Evolutionary conservation across 2,113 vertebrate genomes (phyloP).

Genomic region (Colaptes auratus): DNA sequence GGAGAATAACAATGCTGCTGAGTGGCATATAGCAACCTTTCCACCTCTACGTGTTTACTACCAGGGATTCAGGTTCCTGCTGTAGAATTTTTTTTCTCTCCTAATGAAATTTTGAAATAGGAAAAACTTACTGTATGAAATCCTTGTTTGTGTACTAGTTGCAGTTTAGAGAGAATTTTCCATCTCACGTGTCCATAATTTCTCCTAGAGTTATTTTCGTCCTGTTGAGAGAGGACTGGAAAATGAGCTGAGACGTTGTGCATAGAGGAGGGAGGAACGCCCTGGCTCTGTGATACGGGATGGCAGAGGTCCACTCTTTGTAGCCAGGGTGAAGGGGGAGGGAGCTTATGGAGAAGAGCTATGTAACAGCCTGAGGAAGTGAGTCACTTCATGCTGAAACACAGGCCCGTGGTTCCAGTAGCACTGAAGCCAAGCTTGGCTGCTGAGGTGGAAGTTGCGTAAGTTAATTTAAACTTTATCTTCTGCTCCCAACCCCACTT

Average conservation of each 20-base stretch:
- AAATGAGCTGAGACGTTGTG: constrained; percentile 9
- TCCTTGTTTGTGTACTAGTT: background rate
- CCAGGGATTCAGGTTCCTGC: background rate
- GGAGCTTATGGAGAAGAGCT: background rate
- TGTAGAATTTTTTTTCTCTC: background rate
- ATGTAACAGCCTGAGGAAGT: constrained; percentile 60
- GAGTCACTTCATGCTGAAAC: constrained; percentile 52
- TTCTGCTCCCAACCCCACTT: background rate
- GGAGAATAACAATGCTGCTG: background rate
- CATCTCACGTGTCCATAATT: constrained; percentile 13
- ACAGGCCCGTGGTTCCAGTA: constrained; percentile 14
- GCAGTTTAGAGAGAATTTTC: constrained; percentile 50
- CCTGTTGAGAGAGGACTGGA: constrained; percentile 9
- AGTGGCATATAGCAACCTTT: background rate
- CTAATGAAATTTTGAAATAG: background rate
- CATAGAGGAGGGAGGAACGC: constrained; percentile 34
- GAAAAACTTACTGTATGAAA: constrained; percentile 33
- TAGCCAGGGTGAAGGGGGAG: background rate
- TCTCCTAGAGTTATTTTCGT: constrained; percentile 42
- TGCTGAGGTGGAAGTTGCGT: constrained; percentile 40
- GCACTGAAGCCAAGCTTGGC: constrained; percentile 25
- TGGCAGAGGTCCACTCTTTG: constrained; percentile 46
- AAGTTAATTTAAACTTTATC: constrained; percentile 50
- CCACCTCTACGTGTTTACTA: background rate
- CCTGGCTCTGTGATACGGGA: background rate